Conservation (phyloP, 2,888 invertebrate genomes). For the Apotomis turbidana region DNA sequence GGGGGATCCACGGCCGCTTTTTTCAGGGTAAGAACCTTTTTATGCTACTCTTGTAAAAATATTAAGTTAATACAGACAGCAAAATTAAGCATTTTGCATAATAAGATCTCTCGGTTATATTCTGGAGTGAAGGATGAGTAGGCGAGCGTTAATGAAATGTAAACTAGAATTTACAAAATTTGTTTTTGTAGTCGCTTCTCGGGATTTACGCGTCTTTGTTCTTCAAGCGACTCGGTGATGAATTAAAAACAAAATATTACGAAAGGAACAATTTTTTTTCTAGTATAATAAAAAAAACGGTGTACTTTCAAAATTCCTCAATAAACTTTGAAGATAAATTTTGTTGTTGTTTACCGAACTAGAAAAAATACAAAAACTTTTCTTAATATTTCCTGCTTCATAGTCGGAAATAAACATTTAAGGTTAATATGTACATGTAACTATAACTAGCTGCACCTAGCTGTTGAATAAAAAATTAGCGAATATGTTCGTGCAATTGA, state of each 20-base stretch:
- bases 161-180: slow-evolving; percentile 40
- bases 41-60: background rate
- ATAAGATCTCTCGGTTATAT: slow-evolving; percentile 16
- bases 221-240: slow-evolving; percentile 30
- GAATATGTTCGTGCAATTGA: no score
- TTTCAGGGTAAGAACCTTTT: slow-evolving; percentile 88
- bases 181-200: slow-evolving; percentile 20
- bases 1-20: slow-evolving; percentile 97
- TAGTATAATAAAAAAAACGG: background rate
- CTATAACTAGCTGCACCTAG: no score
- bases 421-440: no score
- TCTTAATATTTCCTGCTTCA: no score
- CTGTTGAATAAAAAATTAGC: no score
- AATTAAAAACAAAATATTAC: background rate
- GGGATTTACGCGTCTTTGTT: slow-evolving; percentile 40
- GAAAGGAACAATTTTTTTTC: background rate
- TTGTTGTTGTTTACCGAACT: background rate
- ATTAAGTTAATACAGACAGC: slow-evolving; percentile 10
- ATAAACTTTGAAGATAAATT: background rate
- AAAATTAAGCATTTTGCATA: slow-evolving; percentile 28
- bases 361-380: no score
- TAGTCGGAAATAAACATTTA: no score
- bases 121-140: slow-evolving; percentile 19
- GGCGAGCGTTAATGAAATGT: slow-evolving; percentile 38
- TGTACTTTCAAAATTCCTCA: background rate